Evolutionary conservation across 2,797 vertebrate genomes (phyloP), one percentile per base, ranked within the genome.

Genomic region (Pangasius macronema): DNA sequence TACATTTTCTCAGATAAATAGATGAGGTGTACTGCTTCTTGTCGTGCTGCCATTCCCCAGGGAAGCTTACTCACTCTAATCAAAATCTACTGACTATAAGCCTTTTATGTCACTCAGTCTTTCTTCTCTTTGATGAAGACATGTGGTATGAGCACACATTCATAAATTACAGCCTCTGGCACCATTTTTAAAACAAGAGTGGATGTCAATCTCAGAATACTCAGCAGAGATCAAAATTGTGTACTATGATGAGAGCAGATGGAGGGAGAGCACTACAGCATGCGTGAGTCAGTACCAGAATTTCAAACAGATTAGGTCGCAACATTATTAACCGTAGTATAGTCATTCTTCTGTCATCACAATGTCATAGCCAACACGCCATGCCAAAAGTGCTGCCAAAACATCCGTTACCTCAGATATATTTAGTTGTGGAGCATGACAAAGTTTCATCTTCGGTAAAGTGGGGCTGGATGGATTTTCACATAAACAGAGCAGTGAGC

Each of bases 401-500:
- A 57, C 63, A 79, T 22, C 33, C 13, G 36, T 70, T 57, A 36
- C 61, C 22, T 46, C n/a, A 59, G n/a, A 80, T 51, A 33, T 36
- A 16, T 39, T 4, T 1, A 6, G n/a, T 68, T 55, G 51, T 72
- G 13, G 30, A 73, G 63, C 63, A 82, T 73, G 68, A 85, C 85
- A 85, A 85, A 65, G 77, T 75, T 87, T 75, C n/a, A 36, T 51
- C 27, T 42, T 63, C 27, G 22, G 77, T 87, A 63, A 82, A 82
- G 20, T 13, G 18, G 33, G 5, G 92, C 88, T 83, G 33, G 27
- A 59, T 85, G 86, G 82, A 85, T 84, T 75, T 83, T 53, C 61
- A 72, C 83, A 88, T 91, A 79, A 63, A 84, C 87, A 82, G 87
- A 93, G 87, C 88, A 91, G 92, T 89, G 90, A 91, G 90, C 89